Evolutionary conservation across 2,888 invertebrate genomes (phyloP).

Genomic region (Drosophila birchii): DNA sequence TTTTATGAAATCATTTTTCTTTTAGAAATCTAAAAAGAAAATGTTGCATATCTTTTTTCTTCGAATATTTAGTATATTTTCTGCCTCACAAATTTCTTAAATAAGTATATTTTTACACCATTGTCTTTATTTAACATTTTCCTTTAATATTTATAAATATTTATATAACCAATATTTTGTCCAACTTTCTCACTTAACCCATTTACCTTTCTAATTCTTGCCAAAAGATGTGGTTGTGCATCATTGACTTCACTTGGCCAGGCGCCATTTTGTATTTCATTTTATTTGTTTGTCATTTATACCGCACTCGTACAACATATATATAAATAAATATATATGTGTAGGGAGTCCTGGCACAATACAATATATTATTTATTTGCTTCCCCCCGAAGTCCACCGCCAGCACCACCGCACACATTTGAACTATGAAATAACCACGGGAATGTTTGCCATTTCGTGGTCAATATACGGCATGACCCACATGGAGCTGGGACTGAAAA

Average conservation of each 20-base stretch:
- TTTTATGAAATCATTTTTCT: not conserved
- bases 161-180: not conserved
- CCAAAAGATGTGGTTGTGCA: constrained; percentile 13
- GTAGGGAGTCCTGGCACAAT: constrained; percentile 29
- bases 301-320: constrained; percentile 6
- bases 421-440: constrained; percentile 66
- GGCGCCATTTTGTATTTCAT: constrained; percentile 55
- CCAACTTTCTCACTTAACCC: not conserved
- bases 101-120: not conserved
- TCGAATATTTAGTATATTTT: no score
- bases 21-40: not conserved
- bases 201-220: not conserved
- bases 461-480: constrained; percentile 68
- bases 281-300: constrained; percentile 60
- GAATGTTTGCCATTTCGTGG: constrained; percentile 72
- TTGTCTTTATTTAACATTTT: not conserved
- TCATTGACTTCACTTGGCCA: constrained; percentile 55
- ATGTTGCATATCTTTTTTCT: not conserved
- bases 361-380: constrained; percentile 69
- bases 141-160: not conserved
- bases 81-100: not conserved
- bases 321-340: not conserved
- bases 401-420: constrained; percentile 46
- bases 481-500: constrained; percentile 46
- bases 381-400: constrained; percentile 38